Evolutionary conservation across 2,797 vertebrate genomes (phyloP).

Genomic region (Paguma larvata): DNA sequence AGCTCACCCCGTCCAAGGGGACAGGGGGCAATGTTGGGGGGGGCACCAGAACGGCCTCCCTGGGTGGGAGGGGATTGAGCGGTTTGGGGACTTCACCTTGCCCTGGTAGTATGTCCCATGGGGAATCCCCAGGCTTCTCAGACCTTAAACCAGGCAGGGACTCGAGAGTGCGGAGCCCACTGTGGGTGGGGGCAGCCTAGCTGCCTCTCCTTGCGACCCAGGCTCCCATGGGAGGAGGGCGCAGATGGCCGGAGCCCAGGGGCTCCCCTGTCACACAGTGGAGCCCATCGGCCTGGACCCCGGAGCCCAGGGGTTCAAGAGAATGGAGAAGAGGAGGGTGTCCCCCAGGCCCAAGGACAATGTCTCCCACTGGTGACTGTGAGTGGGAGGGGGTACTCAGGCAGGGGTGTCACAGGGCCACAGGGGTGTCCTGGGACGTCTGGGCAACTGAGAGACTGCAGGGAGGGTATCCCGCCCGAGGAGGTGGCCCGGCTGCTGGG

Average conservation of each 20-base stretch:
- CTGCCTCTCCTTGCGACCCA: background rate
- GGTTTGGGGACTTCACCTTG: background rate
- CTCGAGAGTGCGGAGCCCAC: background rate
- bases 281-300: background rate
- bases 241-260: background rate
- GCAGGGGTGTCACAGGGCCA: rapidly evolving
- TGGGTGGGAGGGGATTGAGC: background rate
- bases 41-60: background rate
- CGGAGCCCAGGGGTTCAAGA: background rate
- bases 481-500: background rate
- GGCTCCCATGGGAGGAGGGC: rapidly evolving
- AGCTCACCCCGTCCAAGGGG: background rate
- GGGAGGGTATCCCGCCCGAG: background rate
- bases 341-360: rapidly evolving
- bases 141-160: background rate
- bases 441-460: background rate
- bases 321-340: background rate
- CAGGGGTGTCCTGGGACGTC: background rate
- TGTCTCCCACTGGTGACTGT: too few relatives aligned
- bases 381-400: background rate
- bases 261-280: background rate
- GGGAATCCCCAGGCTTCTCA: background rate
- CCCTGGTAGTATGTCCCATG: background rate
- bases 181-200: rapidly evolving
- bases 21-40: background rate